Conservation (phyloP, 2,888 invertebrate genomes). For the Ischnura elegans region DNA sequence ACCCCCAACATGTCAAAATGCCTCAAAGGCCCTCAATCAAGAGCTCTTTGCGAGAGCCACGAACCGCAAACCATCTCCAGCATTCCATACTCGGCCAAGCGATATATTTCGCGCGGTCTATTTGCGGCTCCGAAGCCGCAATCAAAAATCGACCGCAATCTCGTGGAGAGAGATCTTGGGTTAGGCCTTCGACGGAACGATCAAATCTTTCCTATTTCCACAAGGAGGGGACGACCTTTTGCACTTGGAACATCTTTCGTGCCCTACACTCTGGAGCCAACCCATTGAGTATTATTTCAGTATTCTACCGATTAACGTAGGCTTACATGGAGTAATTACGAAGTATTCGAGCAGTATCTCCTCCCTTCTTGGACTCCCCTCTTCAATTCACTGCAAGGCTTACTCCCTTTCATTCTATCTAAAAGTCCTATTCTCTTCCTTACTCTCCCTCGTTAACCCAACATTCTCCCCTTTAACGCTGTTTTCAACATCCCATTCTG, state of each 20-base stretch:
- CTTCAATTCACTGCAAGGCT: too few relatives aligned
- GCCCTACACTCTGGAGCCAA: not conserved
- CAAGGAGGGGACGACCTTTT: not conserved
- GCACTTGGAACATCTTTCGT: not conserved
- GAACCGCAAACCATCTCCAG: not conserved
- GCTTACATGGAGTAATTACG: too few relatives aligned
- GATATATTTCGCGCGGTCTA: not conserved
- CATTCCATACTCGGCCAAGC: not conserved
- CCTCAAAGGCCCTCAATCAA: not conserved
- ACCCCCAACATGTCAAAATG: not conserved
- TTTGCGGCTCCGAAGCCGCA: not conserved
- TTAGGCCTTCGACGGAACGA: not conserved
- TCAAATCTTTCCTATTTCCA: not conserved
- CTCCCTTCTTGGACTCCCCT: too few relatives aligned
- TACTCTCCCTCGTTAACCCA: too few relatives aligned
- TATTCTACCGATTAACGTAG: too few relatives aligned
- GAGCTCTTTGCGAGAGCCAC: not conserved
- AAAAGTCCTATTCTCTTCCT: too few relatives aligned
- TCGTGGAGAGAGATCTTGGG: not conserved
- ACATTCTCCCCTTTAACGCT: too few relatives aligned
- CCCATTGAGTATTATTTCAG: not conserved
- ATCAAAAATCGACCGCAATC: not conserved
- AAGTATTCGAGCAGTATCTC: too few relatives aligned
- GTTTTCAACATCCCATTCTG: too few relatives aligned
- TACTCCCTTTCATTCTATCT: too few relatives aligned